Percentiles rank a stretch among this genome's conserved stretches.
These are phyloP conservation scores for Parazoanthus atlanticus DNA, from an alignment of 92 coral and sea anemone genomes.

Conservation along the genomic window DNA sequence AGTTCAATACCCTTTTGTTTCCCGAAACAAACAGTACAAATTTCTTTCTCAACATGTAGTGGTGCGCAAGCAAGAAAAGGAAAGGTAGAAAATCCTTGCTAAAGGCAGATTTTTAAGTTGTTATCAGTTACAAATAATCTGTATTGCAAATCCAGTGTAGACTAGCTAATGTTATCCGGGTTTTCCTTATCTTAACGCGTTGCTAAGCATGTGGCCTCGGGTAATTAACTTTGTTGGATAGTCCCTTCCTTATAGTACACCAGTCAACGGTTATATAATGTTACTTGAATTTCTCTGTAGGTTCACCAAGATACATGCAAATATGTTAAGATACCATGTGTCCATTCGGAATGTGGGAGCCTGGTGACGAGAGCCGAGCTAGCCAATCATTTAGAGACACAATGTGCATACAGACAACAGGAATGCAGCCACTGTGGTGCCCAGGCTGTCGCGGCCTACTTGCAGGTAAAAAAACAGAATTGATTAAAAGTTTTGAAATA, in stretches of 20 bases:
- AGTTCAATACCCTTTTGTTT: too few species aligned
- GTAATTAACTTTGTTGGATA: not conserved
- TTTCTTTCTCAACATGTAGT: too few species aligned
- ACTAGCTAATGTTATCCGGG: too few species aligned
- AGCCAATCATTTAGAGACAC: not conserved
- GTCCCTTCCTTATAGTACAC: not conserved
- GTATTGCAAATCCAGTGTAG: too few species aligned
- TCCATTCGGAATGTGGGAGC: not conserved
- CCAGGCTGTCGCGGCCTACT: not conserved
- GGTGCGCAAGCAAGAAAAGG: too few species aligned
- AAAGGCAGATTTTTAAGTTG: too few species aligned
- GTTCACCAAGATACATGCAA: not conserved
- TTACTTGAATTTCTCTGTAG: not conserved
- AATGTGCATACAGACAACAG: not conserved
- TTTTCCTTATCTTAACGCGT: too few species aligned
- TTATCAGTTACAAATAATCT: too few species aligned
- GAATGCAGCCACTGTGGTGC: constrained; percentile 3
- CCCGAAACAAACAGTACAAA: too few species aligned
- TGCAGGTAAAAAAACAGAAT: not conserved
- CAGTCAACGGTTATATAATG: not conserved
- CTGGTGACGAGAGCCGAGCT: not conserved
- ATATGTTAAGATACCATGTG: constrained; percentile 1
- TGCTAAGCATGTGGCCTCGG: too few species aligned
- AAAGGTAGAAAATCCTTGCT: too few species aligned
- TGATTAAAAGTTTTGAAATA: too few species aligned